phyloP scores from a whole-genome alignment of 2,888 invertebrate species.

The Alviniconcha strummeri region DNA sequence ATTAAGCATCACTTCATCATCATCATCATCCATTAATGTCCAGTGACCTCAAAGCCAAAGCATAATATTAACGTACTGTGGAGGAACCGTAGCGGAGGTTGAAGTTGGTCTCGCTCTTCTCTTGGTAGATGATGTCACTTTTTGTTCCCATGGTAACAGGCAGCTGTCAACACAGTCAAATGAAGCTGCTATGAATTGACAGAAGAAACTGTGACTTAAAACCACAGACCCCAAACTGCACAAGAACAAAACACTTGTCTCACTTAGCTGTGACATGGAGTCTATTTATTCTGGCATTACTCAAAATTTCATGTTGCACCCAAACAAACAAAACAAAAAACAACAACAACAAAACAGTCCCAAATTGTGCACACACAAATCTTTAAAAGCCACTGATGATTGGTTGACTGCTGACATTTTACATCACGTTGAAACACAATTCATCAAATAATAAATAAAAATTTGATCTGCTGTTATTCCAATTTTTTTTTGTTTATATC shows the following conservation, averaged over 20 bases:
- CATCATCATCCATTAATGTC: too few relatives aligned
- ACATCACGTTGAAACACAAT: background rate
- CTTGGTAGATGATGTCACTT: slow-evolving; percentile 63
- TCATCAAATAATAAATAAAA: background rate
- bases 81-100: slow-evolving; percentile 69
- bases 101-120: slow-evolving; percentile 57
- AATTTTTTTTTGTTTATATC: background rate
- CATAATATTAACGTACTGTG: slow-evolving; percentile 54
- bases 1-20: too few relatives aligned
- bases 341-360: too few relatives aligned
- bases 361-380: too few relatives aligned
- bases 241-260: too few relatives aligned
- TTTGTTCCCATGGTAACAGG: slow-evolving; percentile 48
- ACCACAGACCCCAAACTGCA: background rate
- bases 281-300: too few relatives aligned
- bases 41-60: too few relatives aligned
- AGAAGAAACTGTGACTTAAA: background rate
- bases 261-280: too few relatives aligned
- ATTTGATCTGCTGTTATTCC: background rate
- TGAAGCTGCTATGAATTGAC: background rate
- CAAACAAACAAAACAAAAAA: too few relatives aligned
- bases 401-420: too few relatives aligned
- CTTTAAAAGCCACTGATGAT: too few relatives aligned
- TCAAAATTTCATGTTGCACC: too few relatives aligned
- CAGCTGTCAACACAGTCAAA: slow-evolving; percentile 42